Conservation (phyloP, 2,113 vertebrate species). For the Agelaius tricolor region DNA sequence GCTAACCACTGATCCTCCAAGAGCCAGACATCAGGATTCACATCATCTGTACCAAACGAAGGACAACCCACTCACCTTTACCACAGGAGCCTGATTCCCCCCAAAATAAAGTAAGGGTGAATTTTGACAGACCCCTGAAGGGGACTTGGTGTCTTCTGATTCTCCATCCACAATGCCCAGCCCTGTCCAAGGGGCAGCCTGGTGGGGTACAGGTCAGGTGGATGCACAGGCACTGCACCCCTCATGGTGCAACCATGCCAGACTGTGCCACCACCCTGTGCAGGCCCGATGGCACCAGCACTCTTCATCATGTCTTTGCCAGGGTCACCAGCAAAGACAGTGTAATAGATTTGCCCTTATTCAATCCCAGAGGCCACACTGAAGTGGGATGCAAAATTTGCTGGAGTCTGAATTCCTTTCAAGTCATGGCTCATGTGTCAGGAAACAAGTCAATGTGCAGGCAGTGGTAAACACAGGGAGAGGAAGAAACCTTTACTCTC, state of each 20-base stretch:
- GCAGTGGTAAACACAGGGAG: constrained; percentile 67
- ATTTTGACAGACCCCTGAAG: neutral
- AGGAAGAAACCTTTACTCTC: constrained; percentile 72
- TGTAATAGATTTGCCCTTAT: constrained; percentile 92
- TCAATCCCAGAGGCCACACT: constrained; percentile 85
- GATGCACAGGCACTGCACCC: rapidly evolving
- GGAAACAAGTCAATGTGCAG: constrained; percentile 77
- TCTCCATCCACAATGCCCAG: neutral
- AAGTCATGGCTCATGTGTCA: constrained; percentile 81
- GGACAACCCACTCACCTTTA: neutral
- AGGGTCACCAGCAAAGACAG: constrained; percentile 89
- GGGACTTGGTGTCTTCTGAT: neutral
- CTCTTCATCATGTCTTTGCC: constrained; percentile 85
- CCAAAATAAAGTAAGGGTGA: constrained; percentile 31
- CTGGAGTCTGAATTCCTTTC: constrained; percentile 81
- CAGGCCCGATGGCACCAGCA: neutral
- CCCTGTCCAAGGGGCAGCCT: rapidly evolving
- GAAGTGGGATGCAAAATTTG: constrained; percentile 79
- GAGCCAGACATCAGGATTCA: neutral
- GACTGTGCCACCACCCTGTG: neutral
- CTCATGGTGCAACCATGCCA: neutral
- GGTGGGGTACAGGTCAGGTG: rapidly evolving
- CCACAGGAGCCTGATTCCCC: constrained; percentile 18
- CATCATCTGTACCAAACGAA: neutral
- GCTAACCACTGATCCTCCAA: neutral